phyloP scores from a whole-genome alignment of 2,113 vertebrate species.

The Alexandromys fortis region DNA sequence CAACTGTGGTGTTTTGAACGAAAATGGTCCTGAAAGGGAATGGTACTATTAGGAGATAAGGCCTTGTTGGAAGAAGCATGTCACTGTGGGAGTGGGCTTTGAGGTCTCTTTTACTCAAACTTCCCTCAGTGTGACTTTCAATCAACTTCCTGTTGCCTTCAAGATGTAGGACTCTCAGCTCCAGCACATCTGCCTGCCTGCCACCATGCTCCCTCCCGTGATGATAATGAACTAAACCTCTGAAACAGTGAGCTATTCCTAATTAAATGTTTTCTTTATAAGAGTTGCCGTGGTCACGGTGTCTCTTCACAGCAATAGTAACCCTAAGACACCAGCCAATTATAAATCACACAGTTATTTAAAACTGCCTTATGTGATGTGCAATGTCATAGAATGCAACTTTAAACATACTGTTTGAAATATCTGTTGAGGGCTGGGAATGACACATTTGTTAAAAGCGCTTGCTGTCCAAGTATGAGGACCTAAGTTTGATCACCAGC shows the following conservation, averaged over 20 bases:
- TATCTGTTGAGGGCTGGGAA: not conserved
- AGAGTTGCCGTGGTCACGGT: not conserved
- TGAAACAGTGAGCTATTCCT: not conserved
- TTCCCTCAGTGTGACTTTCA: not conserved
- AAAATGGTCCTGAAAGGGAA: not conserved
- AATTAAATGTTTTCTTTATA: not conserved
- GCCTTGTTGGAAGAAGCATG: not conserved
- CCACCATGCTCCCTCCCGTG: not conserved
- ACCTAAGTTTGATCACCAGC: not conserved
- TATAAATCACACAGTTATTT: not conserved
- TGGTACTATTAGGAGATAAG: not conserved
- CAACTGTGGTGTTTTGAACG: not conserved
- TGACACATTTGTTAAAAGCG: not conserved
- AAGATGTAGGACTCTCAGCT: not conserved
- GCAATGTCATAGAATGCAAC: not conserved
- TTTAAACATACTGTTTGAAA: slow-evolving; percentile 2
- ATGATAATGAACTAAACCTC: not conserved
- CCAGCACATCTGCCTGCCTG: not conserved
- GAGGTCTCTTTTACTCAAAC: not conserved
- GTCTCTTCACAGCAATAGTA: not conserved
- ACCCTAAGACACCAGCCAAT: not conserved
- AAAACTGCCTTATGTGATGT: not conserved
- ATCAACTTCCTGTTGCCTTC: not conserved
- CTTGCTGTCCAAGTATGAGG: not conserved
- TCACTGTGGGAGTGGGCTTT: not conserved